phyloP scores from a whole-genome alignment of 2,888 invertebrate genomes.

The Philopedon plagiatum region DNA sequence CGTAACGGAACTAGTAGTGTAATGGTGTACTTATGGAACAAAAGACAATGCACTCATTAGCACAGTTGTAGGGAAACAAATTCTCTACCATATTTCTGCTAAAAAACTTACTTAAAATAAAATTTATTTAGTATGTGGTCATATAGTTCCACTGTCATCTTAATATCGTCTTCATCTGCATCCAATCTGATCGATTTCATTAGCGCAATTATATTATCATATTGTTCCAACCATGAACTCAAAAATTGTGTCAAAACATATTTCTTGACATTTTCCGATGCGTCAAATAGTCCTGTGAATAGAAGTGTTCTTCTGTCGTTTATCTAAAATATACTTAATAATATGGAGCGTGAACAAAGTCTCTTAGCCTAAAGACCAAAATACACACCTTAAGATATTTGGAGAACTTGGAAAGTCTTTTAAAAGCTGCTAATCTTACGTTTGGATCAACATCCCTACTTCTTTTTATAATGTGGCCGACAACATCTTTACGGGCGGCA shows the following conservation, averaged over 20 bases:
- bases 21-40: no score
- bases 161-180: slow-evolving; percentile 75
- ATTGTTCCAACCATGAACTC: slow-evolving; percentile 83
- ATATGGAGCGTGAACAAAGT: no score
- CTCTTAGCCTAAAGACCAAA: no score
- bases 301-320: slow-evolving; percentile 76
- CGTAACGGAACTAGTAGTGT: no score
- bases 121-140: slow-evolving; percentile 71
- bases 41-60: no score
- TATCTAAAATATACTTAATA: slow-evolving; percentile 64
- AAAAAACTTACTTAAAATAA: slow-evolving; percentile 69
- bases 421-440: slow-evolving; percentile 77
- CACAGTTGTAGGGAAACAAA: no score
- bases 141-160: slow-evolving; percentile 73
- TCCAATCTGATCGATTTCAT: slow-evolving; percentile 84
- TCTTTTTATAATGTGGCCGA: slow-evolving; percentile 79
- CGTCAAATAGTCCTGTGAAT: slow-evolving; percentile 76
- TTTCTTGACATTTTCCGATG: slow-evolving; percentile 69
- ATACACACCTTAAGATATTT: slow-evolving; percentile 56
- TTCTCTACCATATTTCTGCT: no score
- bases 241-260: slow-evolving; percentile 72
- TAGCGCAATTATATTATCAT: slow-evolving; percentile 79
- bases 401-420: slow-evolving; percentile 55
- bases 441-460: slow-evolving; percentile 84
- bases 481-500: slow-evolving; percentile 79